A percentile compares a stretch with the other conserved stretches of the same genome.
These are phyloP conservation scores for Sarcoramphus papa DNA, from an alignment of 2,797 vertebrate species.

Conservation along the genomic window DNA sequence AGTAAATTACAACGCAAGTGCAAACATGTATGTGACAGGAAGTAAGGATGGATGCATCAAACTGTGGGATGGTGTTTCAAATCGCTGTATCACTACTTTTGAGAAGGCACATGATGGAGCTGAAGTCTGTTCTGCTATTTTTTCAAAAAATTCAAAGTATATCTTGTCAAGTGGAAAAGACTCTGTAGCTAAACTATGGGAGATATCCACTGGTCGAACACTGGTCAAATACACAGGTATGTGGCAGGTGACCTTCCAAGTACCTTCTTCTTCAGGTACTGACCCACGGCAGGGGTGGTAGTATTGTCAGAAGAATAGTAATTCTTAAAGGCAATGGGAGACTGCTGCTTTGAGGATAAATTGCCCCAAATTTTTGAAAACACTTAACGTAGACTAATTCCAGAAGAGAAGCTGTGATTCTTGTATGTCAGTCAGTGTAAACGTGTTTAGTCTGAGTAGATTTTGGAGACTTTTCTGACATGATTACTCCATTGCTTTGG, in stretches of 20 bases:
- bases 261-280: background rate
- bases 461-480: background rate
- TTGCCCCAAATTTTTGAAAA: background rate
- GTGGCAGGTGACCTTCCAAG: background rate
- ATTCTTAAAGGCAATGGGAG: background rate
- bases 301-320: accelerated
- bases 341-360: background rate
- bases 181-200: conserved; percentile 97
- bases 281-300: background rate
- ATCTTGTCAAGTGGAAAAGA: conserved; percentile 97
- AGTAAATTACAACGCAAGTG: conserved; percentile 89
- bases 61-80: conserved; percentile 95
- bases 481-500: background rate
- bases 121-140: conserved; percentile 95
- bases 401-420: background rate
- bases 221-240: conserved; percentile 96
- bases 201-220: conserved; percentile 94
- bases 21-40: conserved; percentile 94
- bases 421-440: background rate
- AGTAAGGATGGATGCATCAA: conserved; percentile 98
- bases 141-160: conserved; percentile 98
- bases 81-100: conserved; percentile 93
- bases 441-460: background rate
- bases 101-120: conserved; percentile 95
- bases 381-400: background rate